Base-by-base conservation (phyloP, 2,113 vertebrate species). In the Corythoichthys intestinalis region DNA sequence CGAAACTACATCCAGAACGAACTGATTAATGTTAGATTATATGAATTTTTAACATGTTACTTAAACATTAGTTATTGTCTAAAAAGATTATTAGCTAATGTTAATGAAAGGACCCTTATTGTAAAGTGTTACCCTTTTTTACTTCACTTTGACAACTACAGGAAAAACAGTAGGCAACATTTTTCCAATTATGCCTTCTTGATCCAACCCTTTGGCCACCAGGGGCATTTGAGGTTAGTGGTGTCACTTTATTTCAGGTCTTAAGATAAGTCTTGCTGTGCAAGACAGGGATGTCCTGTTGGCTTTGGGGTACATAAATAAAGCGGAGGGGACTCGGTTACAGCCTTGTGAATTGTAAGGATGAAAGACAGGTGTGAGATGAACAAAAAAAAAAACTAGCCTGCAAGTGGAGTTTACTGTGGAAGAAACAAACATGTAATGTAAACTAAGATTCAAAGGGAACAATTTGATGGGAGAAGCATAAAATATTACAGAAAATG, bases 341-440 rank as follows among this genome's bases (percentile, higher is more conserved):
- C 70, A 65, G 68, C 49, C 53, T 66, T 68, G 67, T 67, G 79
- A 80, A 86, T 84, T 79, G 85, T 78, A 37, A 58, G 17, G 38
- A 44, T 41, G 41, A 38, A 41, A 61, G 59, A 61, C 59, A 11
- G 59, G 38, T 60, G 38, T 17, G 20, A 41, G 37, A 60, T n/a
- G 58, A 15, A 60, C 1, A 38, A 9, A 39, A 39, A 60, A 38
- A 60, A 4, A n/a, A 41, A 6, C 2, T 60, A 1, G 58, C 15
- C 2, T 56, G 53, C 20, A 58, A 60, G 61, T 72, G 62, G 56
- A 71, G 41, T 8, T 44, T 4, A 44, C 6, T 4, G 3, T 44
- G 66, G 80, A 60, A 68, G 41, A 53, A 58, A 39, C 48, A 49
- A 77, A 56, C 41, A 71, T 38, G 49, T 50, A 20, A 66, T 13